Evolutionary conservation across 2,797 vertebrate species (phyloP), one percentile per base, ranked within the genome.

Genomic region (Pangasius djambal): DNA sequence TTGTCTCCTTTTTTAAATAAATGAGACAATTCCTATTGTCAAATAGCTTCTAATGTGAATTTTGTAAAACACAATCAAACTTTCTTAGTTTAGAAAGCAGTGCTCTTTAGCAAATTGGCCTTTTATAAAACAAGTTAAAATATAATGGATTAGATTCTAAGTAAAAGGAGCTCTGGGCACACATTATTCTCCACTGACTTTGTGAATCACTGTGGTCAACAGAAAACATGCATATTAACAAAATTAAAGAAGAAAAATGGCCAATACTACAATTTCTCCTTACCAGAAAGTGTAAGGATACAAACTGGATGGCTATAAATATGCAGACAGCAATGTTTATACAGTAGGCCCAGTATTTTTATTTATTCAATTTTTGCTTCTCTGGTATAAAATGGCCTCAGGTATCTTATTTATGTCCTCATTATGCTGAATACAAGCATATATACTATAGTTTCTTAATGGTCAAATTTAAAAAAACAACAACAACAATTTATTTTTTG

Each of bases 211-310:
- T 77, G 2, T 52, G 4, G 28, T 16, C 1, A 86, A 74, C 87
- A 88, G 83, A 89, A 87, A 91, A 34, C n/a, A 88, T 90, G 87
- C 85, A 92, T 92, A 92, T 91, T 88, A 92, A 90, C 89, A 93
- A 92, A 94, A 92, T 94, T 92, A 93, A 91, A 87, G 48, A 87
- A 91, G 91, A 94, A 57, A 34, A 95, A 95, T 94, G 94, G 91
- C 87, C 87, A 93, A 91, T 87, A 89, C 72, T 61, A 1, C 89
- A 92, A 91, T 94, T 82, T 86, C 77, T 89, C 67, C 82, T 79
- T 70, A 86, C 82, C 83, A 52, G 57, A 55, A 85, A 72, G 87
- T 88, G 70, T 88, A 92, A 88, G 89, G 89, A 91, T 91, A 93
- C 85, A 18, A 50, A 75, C 44, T 15, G 20, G 37, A 48, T 75